Percentiles rank a stretch among this genome's conserved stretches.
phyloP scores from a whole-genome alignment of 2,797 vertebrate genomes.

The Mallotus villosus region DNA sequence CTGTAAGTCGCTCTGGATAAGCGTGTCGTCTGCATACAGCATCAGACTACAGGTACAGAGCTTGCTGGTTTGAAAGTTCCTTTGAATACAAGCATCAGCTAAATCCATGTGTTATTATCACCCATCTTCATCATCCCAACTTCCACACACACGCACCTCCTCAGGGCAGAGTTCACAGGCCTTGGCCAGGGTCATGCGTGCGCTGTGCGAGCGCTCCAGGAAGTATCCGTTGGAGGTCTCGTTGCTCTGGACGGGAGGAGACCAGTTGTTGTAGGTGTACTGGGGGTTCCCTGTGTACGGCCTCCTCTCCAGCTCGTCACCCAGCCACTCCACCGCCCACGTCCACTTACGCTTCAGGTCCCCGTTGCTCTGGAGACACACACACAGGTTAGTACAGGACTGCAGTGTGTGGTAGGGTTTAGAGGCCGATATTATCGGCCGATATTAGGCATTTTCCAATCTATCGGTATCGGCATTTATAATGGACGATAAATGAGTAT shows the following conservation, averaged over 20 bases:
- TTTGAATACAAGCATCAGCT: too few relatives aligned
- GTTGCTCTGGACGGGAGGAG: slow-evolving; percentile 89
- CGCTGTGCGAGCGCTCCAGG: slow-evolving; percentile 88
- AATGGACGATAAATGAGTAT: too few relatives aligned
- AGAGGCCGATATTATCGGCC: too few relatives aligned
- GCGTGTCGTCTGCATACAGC: neutral
- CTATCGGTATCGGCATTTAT: too few relatives aligned
- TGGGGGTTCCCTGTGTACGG: slow-evolving; percentile 89
- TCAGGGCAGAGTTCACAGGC: slow-evolving; percentile 91
- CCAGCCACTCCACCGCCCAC: slow-evolving; percentile 91
- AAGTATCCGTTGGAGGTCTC: slow-evolving; percentile 92
- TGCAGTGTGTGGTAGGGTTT: neutral
- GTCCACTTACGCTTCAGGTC: slow-evolving; percentile 92
- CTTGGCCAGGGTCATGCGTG: slow-evolving; percentile 90
- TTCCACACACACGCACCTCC: slow-evolving; percentile 72
- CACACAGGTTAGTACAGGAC: neutral
- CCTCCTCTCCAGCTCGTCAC: slow-evolving; percentile 86
- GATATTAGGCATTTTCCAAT: too few relatives aligned
- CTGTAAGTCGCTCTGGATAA: too few relatives aligned
- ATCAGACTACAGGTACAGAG: neutral
- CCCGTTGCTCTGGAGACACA: slow-evolving; percentile 79
- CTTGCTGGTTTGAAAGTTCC: too few relatives aligned
- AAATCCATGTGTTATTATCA: neutral
- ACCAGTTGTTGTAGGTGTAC: slow-evolving; percentile 90
- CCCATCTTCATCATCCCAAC: neutral